Evolutionary conservation across 2,113 vertebrate species (phyloP), one percentile per base, ranked within the genome.

Genomic region (Triplophysa rosa): DNA sequence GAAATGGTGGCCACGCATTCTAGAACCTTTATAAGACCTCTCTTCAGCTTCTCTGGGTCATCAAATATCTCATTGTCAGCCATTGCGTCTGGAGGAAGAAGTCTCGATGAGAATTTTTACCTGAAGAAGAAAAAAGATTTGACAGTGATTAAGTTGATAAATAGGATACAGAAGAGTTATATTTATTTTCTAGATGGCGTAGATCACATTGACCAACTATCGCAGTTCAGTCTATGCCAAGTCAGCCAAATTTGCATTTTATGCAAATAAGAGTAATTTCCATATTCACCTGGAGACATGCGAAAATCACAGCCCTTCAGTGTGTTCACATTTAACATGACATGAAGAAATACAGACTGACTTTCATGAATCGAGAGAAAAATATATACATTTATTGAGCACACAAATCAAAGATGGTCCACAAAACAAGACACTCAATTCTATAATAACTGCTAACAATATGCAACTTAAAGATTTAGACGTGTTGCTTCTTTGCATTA

Each of bases 1-100:
- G 92, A 93, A 87, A 93, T 93, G 69, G 88, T 87, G 82, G 91
- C 89, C 59, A 94, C 87, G 0, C 91, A 93, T 65, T 91, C 26
- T 1, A 94, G 89, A 29, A 91, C 93, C 84, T 90, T 93, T 29
- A 92, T 61, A 68, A 93, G 54, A 45, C 90, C 91, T 80, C 89
- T 86, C 88, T 93, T 93, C 84, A 94, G 85, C 86, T 93, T 93
- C 78, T 90, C 86, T 5, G 17, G 79, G 85, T 94, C 92, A 66
- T 93, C 91, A 0, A 69, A 9, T 58, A 93, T 87, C 4, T 93
- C 90, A 2, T 68, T 23, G 40, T 92, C 90, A 0, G 91, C 88
- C 91, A 92, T 92, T 78, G 67, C 12, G 26, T 62, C 3, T 19
- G 19, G 37, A 67, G 29, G 26, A 37, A n/a, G 24, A 67, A 2